Conservation (phyloP, 2,113 vertebrate species). For the Acrocephalus arundinaceus region DNA sequence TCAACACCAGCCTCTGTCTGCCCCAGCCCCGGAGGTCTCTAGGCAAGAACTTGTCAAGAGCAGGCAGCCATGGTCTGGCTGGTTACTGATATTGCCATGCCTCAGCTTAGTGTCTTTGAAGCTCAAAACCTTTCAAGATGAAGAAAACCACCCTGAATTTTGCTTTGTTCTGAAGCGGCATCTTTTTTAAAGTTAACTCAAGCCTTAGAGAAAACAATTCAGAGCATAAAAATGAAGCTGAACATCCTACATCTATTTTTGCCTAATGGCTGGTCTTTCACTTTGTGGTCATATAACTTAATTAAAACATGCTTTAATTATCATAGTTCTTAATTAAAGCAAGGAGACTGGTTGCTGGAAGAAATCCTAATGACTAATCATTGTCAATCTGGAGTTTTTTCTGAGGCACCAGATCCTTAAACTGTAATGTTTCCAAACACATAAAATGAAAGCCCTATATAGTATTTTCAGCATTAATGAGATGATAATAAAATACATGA, state of each 20-base stretch:
- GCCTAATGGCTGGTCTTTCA: background rate
- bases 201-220: background rate
- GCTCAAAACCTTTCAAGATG: background rate
- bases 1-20: background rate
- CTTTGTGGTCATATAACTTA: background rate
- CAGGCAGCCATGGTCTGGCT: background rate
- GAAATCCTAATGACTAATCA: conserved; percentile 46
- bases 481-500: conserved; percentile 13
- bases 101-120: background rate
- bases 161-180: background rate
- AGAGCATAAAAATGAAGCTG: background rate
- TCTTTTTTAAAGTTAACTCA: background rate
- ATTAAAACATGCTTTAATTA: conserved; percentile 33
- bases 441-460: background rate
- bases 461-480: conserved; percentile 23
- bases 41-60: background rate
- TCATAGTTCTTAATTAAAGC: conserved; percentile 51
- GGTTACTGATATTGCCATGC: background rate
- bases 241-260: background rate
- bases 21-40: background rate
- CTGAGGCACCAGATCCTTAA: background rate
- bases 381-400: conserved; percentile 38
- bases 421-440: background rate
- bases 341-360: conserved; percentile 1
- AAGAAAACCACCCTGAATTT: background rate